These are phyloP conservation scores for Hoplodrina ambigua DNA, from an alignment of 2,888 invertebrate genomes.

Conservation along the genomic window DNA sequence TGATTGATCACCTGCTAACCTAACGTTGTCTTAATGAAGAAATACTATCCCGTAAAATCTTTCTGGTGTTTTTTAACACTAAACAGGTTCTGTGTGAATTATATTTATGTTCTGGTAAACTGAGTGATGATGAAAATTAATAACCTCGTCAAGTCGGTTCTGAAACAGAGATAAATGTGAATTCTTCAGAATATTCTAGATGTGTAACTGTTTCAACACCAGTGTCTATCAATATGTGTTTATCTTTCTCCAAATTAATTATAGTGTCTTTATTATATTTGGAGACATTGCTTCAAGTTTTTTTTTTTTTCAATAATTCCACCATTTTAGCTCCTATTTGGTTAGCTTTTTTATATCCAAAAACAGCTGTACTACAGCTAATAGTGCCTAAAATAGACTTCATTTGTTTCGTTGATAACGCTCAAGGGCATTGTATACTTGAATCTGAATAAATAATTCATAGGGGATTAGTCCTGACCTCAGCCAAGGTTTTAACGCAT, in stretches of 20 bases:
- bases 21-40: slow-evolving; percentile 16
- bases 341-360: background rate
- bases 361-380: background rate
- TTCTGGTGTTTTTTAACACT: slow-evolving; percentile 9
- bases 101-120: slow-evolving; percentile 12
- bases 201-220: background rate
- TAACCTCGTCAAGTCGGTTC: background rate
- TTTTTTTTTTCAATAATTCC: background rate
- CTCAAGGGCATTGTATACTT: slow-evolving; percentile 28
- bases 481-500: slow-evolving; percentile 34
- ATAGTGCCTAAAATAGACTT: slow-evolving; percentile 17
- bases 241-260: too few species aligned
- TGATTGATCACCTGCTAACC: slow-evolving; percentile 44
- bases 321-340: background rate
- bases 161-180: too few species aligned
- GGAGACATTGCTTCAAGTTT: background rate
- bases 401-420: slow-evolving; percentile 41
- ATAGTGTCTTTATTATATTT: background rate
- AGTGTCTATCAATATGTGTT: background rate
- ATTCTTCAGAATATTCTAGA: background rate
- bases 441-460: slow-evolving; percentile 48
- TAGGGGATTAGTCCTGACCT: slow-evolving; percentile 48
- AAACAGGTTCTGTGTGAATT: slow-evolving; percentile 17
- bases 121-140: background rate
- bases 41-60: slow-evolving; percentile 9